Base-by-base conservation (phyloP, 2,113 vertebrate species). In the Isurus oxyrinchus region DNA sequence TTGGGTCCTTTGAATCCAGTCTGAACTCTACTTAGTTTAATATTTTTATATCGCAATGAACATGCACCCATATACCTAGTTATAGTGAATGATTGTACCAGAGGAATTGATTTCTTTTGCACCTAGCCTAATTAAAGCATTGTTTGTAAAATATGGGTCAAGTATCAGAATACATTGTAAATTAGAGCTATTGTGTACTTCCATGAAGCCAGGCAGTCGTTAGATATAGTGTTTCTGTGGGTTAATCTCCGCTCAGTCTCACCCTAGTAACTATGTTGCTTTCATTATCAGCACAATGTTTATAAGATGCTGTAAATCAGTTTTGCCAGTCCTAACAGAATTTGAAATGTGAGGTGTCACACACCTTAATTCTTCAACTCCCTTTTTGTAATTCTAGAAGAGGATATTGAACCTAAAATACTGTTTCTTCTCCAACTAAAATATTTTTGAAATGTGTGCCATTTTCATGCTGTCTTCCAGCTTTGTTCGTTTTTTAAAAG, bases 121-220 rank as follows among this genome's bases (percentile, higher is more conserved):
- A 72, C 66, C 67, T 55, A 76, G 44, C 61, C 61, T 35, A 14
- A 63, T 94, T 84, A 44, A 59, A 91, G 57, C 55, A 91, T 91
- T 72, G 63, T 95, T 95, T 69, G 13, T 72, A 95, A 95, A 95
- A 69, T 53, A 72, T 44, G 66, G n/a, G n/a, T 67, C 8, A 95
- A 53, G 40, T 69, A 67, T 49, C 67, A 76, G 67, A 95, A 76
- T 72, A 72, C 44, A 53, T 95, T 27, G 27, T 49, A 69, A 25
- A 53, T 53, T 72, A 49, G 63, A 69, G 94, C 63, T 67, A 67
- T 95, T 95, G 63, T 67, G 63, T 59, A 69, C 53, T 69, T 69
- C 21, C 25, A 72, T 10, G 2, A 95, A 95, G 63, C 66, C 63
- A 27, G 40, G 23, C n/a, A 67, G 21, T 69, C 19, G 44, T 95